A percentile compares a stretch with the other conserved stretches of the same genome.
phyloP scores from a whole-genome alignment of 2,888 invertebrate genomes.

The Leistus spinibarbis region DNA sequence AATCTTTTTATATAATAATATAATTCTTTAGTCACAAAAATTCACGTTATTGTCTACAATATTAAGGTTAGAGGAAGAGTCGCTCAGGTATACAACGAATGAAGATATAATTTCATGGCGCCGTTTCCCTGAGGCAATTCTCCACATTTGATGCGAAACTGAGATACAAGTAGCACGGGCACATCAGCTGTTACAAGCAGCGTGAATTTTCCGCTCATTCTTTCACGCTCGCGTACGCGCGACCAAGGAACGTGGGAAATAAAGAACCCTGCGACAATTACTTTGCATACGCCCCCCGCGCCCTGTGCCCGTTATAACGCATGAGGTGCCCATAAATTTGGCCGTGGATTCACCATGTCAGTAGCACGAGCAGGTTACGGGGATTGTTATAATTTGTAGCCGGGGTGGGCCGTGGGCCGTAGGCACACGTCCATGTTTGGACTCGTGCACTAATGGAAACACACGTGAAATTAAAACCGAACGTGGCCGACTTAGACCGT shows the following conservation, averaged over 20 bases:
- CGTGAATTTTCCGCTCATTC: neutral
- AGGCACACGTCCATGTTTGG: neutral
- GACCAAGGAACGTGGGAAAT: neutral
- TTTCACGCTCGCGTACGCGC: neutral
- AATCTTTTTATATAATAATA: neutral
- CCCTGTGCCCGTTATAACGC: neutral
- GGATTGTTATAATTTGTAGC: constrained; percentile 24
- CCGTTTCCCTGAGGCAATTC: neutral
- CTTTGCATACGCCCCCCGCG: neutral
- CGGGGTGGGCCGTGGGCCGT: no score
- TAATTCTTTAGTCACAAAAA: neutral
- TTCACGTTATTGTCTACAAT: neutral
- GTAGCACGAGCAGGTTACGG: neutral
- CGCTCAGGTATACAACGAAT: neutral
- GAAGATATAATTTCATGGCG: neutral
- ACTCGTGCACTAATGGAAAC: constrained; percentile 19
- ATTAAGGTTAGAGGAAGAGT: neutral
- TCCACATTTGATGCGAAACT: neutral
- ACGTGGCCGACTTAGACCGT: neutral
- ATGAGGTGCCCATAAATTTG: neutral
- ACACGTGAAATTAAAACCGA: constrained; percentile 26
- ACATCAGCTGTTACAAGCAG: neutral
- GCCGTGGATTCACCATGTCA: neutral
- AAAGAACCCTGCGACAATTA: neutral
- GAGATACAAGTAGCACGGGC: neutral